Conservation (phyloP, 2,797 vertebrate species). For the Thripadectes ignobilis region DNA sequence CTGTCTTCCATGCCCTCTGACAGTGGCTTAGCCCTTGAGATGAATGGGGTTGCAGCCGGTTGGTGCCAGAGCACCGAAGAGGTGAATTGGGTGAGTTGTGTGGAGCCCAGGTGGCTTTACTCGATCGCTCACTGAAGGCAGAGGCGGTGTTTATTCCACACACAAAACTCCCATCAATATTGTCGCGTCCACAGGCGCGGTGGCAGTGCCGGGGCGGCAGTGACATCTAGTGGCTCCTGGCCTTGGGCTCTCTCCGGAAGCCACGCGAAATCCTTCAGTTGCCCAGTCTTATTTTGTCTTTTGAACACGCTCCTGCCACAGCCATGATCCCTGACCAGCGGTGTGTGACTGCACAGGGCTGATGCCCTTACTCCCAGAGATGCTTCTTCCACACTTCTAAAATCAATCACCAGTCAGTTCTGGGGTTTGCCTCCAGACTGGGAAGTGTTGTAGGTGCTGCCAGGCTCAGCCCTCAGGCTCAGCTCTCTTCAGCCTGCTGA, state of each 20-base stretch:
- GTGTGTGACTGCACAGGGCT: neutral
- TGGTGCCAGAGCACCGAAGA: neutral
- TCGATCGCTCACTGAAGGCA: neutral
- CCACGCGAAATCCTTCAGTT: rapidly evolving
- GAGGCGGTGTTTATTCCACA: neutral
- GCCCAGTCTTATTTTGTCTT: neutral
- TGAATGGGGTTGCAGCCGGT: too few species aligned
- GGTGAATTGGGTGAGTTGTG: rapidly evolving
- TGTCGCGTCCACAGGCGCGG: neutral
- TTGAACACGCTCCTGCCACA: neutral
- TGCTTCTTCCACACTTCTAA: rapidly evolving
- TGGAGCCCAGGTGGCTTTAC: neutral
- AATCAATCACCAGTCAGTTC: too few species aligned
- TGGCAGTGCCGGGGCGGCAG: constrained; percentile 43
- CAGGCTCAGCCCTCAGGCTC: neutral
- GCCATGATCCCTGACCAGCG: rapidly evolving
- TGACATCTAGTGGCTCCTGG: constrained; percentile 76
- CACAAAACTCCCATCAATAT: neutral
- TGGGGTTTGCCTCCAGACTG: neutral
- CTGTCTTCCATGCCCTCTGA: rapidly evolving
- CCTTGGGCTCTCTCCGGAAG: neutral
- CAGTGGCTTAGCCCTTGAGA: neutral
- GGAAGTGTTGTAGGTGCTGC: rapidly evolving
- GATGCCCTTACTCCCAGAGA: rapidly evolving
- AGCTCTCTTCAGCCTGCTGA: neutral